Evolutionary conservation across 2,113 vertebrate genomes (phyloP), one percentile per base, ranked within the genome.

Genomic region (Scatophagus argus): DNA sequence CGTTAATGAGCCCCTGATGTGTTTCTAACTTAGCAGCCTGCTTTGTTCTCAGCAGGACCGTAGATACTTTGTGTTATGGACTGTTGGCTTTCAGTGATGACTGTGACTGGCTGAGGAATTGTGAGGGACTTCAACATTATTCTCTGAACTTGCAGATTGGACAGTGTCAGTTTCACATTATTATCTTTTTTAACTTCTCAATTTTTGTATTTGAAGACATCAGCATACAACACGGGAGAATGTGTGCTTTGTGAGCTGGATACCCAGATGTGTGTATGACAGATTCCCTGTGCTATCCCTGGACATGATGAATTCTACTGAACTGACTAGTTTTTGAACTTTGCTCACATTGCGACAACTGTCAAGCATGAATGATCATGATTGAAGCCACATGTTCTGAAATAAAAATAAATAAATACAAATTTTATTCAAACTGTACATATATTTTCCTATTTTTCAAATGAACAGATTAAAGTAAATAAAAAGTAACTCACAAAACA

Each of bases 41-140:
- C 77, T 90, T 87, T 89, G 76, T 84, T 88, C 88, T 86, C 86
- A 72, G 83, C 70, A 63, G 55, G 70, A 77, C 51, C 55, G 13
- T 34, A 51, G 76, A 74, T 76, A 60, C 65, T 73, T 58, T 44
- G 58, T 82, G 76, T 56, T 75, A 31, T 46, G 64, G 73, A 60
- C 74, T 55, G 41, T 49, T 36, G 21, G 74, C 39, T 82, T 56
- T 69, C 46, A 76, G 31, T 75, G 77, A 84, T 62, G 16, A 19
- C 31, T 51, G 10, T 58, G 47, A 71, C 69, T n/a, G 36, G 52
- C 44, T 59, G 29, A 36, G 43, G 46, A 46, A 56, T 62, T 73
- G 34, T 52, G 66, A 72, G 66, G 29, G 61, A 44, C 46, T 66
- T 32, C 25, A 31, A 61, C 13, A 3, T 21, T 27, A 64, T 63